Conservation (phyloP, 2,113 vertebrate genomes). For the Clupea harengus region DNA sequence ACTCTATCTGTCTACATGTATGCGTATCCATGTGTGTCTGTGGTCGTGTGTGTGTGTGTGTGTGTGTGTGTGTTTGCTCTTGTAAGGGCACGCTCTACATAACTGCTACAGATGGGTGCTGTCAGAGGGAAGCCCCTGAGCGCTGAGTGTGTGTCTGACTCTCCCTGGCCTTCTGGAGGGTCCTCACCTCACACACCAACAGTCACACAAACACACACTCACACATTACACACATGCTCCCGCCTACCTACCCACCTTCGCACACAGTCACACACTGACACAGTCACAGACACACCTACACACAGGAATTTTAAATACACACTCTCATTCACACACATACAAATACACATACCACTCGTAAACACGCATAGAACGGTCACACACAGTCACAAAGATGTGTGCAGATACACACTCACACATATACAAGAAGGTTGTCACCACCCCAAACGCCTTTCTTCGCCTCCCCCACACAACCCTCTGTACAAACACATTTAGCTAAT, state of each 20-base stretch:
- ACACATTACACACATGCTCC: not conserved
- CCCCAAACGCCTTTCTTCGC: not conserved
- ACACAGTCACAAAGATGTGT: not conserved
- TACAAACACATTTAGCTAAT: too few relatives aligned
- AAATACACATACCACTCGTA: not conserved
- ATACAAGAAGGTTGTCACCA: not conserved
- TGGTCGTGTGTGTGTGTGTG: not conserved
- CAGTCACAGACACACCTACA: not conserved
- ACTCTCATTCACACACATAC: not conserved
- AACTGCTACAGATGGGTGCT: conserved; percentile 22
- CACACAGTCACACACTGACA: conserved; percentile 6
- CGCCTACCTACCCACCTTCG: conserved; percentile 8
- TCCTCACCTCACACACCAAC: conserved; percentile 28
- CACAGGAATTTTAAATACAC: not conserved
- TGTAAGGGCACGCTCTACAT: conserved; percentile 10
- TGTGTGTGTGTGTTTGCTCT: not conserved
- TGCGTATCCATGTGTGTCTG: not conserved
- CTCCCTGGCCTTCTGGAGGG: not conserved
- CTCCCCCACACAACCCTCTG: too few relatives aligned
- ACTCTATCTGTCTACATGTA: not conserved
- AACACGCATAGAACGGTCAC: not conserved
- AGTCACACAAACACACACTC: not conserved
- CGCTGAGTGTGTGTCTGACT: not conserved
- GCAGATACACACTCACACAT: not conserved
- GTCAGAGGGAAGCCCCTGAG: not conserved